These are phyloP conservation scores for Andrena chrysosceles DNA, from an alignment of 2,888 invertebrate genomes.

Conservation along the genomic window DNA sequence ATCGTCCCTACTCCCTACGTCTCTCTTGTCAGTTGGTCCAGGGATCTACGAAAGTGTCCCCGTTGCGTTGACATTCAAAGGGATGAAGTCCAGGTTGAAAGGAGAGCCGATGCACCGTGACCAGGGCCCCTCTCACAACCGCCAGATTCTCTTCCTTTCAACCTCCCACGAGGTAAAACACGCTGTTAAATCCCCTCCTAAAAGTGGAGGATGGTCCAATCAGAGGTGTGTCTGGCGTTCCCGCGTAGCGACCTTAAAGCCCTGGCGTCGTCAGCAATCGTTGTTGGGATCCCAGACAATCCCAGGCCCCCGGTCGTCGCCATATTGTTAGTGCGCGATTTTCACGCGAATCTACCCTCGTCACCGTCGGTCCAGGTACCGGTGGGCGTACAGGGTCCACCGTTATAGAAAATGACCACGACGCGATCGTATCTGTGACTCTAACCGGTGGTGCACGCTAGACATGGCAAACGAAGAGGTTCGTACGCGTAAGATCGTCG, in stretches of 20 bases:
- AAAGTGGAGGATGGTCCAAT: constrained; percentile 55
- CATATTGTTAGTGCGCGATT: constrained; percentile 73
- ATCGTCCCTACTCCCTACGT: too few species aligned
- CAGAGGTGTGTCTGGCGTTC: constrained; percentile 49
- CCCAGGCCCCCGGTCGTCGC: constrained; percentile 67
- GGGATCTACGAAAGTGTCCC: too few species aligned
- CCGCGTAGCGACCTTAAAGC: constrained; percentile 63
- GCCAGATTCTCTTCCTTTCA: constrained; percentile 25
- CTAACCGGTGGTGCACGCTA: not conserved
- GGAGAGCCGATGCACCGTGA: not conserved
- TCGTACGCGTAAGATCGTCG: not conserved
- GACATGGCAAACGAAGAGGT: not conserved
- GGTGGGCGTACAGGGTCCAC: not conserved
- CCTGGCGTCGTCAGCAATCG: constrained; percentile 69
- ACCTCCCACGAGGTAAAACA: constrained; percentile 46
- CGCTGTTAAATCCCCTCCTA: constrained; percentile 51
- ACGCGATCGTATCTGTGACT: not conserved
- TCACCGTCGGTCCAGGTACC: constrained; percentile 1
- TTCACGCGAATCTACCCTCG: constrained; percentile 51
- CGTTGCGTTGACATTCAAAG: not conserved
- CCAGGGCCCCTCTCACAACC: constrained; percentile 2
- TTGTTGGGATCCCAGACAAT: constrained; percentile 55
- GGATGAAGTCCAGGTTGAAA: not conserved
- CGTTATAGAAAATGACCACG: not conserved
- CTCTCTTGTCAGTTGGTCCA: too few species aligned